These are phyloP conservation scores for Ascaphus truei DNA, from an alignment of 2,113 vertebrate genomes.

Conservation along the genomic window DNA sequence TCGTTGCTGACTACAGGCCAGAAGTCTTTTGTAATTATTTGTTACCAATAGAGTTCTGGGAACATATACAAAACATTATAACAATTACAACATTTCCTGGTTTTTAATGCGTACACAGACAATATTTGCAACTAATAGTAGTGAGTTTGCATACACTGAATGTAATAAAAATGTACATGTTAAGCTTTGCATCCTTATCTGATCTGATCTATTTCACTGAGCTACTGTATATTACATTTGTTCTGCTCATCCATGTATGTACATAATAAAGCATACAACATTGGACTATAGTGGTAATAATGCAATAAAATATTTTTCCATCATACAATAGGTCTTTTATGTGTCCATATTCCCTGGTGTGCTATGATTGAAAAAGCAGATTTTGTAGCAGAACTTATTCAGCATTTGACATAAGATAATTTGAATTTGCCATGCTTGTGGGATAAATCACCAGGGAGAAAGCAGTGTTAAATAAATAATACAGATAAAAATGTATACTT, in stretches of 20 bases:
- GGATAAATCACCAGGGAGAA: conserved; percentile 71
- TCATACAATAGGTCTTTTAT: conserved; percentile 30
- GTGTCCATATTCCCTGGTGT: conserved; percentile 29
- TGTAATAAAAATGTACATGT: not conserved
- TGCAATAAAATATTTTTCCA: conserved; percentile 31
- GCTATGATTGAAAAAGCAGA: conserved; percentile 37
- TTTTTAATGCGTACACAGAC: not conserved
- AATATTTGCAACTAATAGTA: not conserved
- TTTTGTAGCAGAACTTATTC: conserved; percentile 54
- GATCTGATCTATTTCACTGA: not conserved
- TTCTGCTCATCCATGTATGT: conserved; percentile 14
- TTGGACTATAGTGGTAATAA: conserved; percentile 16
- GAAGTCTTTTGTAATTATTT: too few species aligned
- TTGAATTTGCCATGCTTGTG: conserved; percentile 75
- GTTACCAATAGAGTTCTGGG: too few species aligned
- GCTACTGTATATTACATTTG: conserved; percentile 13
- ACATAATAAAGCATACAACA: conserved; percentile 22
- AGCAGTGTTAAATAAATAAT: conserved; percentile 89
- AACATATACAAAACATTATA: too few species aligned
- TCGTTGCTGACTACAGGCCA: too few species aligned
- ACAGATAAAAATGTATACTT: conserved; percentile 87
- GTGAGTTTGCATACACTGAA: too few species aligned
- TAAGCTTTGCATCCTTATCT: not conserved
- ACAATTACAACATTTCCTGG: too few species aligned
- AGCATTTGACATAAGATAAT: conserved; percentile 75